phyloP scores from a whole-genome alignment of 1,140 invertebrate genomes.

The Rhagoletis pomonella region DNA sequence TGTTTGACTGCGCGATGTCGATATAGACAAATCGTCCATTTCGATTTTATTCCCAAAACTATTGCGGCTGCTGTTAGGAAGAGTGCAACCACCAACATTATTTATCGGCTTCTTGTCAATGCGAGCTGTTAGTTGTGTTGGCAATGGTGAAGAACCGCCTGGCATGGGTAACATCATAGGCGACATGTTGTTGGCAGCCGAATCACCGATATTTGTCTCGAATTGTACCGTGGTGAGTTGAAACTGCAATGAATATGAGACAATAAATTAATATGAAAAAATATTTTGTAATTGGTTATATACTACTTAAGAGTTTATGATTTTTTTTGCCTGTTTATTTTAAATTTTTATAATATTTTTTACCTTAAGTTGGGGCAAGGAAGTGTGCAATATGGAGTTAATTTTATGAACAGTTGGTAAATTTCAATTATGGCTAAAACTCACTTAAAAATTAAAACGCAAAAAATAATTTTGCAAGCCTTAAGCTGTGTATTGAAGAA shows the following conservation, averaged over 20 bases:
- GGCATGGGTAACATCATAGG: constrained; percentile 3
- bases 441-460: too few relatives aligned
- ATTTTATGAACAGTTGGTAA: too few relatives aligned
- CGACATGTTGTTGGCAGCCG: constrained; percentile 55
- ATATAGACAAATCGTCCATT: constrained; percentile 57
- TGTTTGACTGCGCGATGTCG: constrained; percentile 52
- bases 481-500: too few relatives aligned
- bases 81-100: neutral
- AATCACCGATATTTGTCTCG: constrained; percentile 69
- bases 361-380: too few relatives aligned
- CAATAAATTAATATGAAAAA: neutral
- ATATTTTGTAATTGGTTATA: constrained; percentile 13
- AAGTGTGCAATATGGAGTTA: too few relatives aligned
- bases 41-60: constrained; percentile 53
- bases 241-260: constrained; percentile 49
- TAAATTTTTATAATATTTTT: too few relatives aligned
- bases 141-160: neutral
- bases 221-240: constrained; percentile 60
- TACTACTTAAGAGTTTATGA: too few relatives aligned
- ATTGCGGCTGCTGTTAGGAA: constrained; percentile 17
- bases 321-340: too few relatives aligned
- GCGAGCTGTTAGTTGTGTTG: neutral
- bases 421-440: too few relatives aligned
- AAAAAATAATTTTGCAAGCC: too few relatives aligned
- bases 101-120: constrained; percentile 29